Evolutionary conservation across 2,888 invertebrate genomes (phyloP).

Genomic region (Tanaodytes sp.): DNA sequence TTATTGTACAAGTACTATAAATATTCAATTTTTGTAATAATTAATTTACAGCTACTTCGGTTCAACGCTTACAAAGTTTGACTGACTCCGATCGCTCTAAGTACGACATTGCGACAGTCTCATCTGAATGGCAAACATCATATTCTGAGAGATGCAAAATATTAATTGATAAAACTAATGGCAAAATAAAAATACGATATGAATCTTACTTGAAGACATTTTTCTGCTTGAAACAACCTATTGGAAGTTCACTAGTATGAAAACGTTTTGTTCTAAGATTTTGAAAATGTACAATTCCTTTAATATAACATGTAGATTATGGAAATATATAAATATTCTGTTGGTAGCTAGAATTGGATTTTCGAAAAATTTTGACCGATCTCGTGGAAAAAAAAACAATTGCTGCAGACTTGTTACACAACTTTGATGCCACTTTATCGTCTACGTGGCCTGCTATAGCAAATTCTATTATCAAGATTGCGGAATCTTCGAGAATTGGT

Average conservation of each 20-base stretch:
- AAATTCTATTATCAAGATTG: slow-evolving; percentile 9
- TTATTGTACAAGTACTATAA: too few species aligned
- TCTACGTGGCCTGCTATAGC: slow-evolving; percentile 2
- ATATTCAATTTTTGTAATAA: too few species aligned
- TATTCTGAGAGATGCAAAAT: slow-evolving; percentile 4
- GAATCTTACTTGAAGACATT: slow-evolving; percentile 15
- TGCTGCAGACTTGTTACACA: neutral
- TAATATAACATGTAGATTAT: neutral
- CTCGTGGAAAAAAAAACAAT: slow-evolving; percentile 1
- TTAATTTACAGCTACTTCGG: neutral
- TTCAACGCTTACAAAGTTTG: neutral
- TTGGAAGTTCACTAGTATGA: slow-evolving; percentile 10
- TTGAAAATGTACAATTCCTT: neutral
- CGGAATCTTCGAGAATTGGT: neutral
- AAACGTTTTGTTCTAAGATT: neutral
- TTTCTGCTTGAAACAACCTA: slow-evolving; percentile 14
- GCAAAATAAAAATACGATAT: slow-evolving; percentile 11
- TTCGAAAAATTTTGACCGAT: neutral
- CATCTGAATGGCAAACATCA: slow-evolving; percentile 9
- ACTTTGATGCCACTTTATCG: slow-evolving; percentile 3
- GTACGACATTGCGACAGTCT: slow-evolving; percentile 16
- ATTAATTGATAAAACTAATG: slow-evolving; percentile 3
- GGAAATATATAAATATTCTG: neutral
- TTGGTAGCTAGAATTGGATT: slow-evolving; percentile 16
- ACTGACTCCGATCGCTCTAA: slow-evolving; percentile 10